Conservation (phyloP, 1,140 invertebrate genomes). For the Platorchestia sp. region DNA sequence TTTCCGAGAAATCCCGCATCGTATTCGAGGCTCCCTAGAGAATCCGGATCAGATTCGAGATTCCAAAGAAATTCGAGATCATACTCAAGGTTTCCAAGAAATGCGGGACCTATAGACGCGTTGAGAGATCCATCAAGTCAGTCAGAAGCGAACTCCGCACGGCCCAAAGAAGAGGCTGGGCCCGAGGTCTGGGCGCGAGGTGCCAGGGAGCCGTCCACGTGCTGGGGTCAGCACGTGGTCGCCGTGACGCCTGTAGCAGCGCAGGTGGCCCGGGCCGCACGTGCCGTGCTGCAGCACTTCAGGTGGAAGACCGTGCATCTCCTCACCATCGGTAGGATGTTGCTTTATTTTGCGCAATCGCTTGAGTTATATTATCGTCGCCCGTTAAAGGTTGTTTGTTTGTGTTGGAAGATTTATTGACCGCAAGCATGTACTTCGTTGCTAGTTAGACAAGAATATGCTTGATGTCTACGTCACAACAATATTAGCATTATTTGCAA, state of each 20-base stretch:
- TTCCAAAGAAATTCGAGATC: not conserved
- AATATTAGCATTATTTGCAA: too few species aligned
- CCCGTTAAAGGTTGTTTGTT: too few species aligned
- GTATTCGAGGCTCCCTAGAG: not conserved
- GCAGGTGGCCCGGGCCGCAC: constrained; percentile 10
- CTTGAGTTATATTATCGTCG: too few species aligned
- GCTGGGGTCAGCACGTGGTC: constrained; percentile 23
- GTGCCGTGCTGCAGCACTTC: constrained; percentile 42
- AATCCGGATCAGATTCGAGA: not conserved
- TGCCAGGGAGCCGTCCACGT: not conserved
- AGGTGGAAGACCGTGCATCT: constrained; percentile 54
- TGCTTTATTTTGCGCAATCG: not conserved
- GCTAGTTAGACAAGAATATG: too few species aligned
- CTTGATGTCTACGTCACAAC: too few species aligned
- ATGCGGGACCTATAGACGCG: not conserved
- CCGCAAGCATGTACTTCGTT: too few species aligned
- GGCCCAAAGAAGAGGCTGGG: not conserved
- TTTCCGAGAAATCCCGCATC: not conserved
- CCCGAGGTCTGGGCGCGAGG: not conserved
- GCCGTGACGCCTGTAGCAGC: constrained; percentile 32
- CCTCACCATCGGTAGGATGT: constrained; percentile 47
- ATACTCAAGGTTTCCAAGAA: not conserved
- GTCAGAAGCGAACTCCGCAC: not conserved
- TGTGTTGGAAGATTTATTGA: too few species aligned
- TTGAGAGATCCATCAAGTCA: not conserved